These are phyloP conservation scores for Synchiropus splendidus DNA, from an alignment of 2,113 vertebrate genomes.

Conservation along the genomic window DNA sequence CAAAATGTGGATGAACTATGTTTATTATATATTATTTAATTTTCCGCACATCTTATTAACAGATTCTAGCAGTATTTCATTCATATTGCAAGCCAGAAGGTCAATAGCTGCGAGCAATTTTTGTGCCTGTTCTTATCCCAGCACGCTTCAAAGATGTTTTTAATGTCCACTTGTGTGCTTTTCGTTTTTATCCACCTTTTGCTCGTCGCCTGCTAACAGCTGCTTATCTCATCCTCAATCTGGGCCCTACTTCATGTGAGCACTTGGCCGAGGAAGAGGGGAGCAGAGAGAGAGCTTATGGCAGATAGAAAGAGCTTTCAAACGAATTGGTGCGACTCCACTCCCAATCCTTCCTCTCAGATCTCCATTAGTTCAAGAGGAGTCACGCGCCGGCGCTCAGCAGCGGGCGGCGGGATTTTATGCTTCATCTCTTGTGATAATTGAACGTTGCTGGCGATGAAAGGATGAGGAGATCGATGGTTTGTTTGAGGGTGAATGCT, in stretches of 20 bases:
- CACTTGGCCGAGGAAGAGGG: constrained; percentile 3
- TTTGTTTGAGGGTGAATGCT: too few relatives aligned
- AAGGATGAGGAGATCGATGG: constrained; percentile 1
- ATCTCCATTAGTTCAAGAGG: constrained; percentile 25
- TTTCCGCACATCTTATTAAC: too few relatives aligned
- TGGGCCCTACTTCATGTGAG: constrained; percentile 7
- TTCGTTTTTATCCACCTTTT: not conserved
- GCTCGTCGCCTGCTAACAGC: too few relatives aligned
- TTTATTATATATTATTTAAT: too few relatives aligned
- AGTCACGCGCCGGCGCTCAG: constrained; percentile 12
- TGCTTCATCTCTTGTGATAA: constrained; percentile 37
- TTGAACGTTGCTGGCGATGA: too few relatives aligned
- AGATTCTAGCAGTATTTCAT: too few relatives aligned
- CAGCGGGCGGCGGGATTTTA: too few relatives aligned
- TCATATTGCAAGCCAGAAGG: too few relatives aligned
- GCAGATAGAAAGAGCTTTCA: constrained; percentile 18
- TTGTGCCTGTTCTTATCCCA: too few relatives aligned
- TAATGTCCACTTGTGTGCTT: not conserved
- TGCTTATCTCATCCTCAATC: constrained; percentile 12
- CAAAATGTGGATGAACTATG: too few relatives aligned
- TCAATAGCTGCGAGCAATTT: too few relatives aligned
- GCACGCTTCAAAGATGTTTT: not conserved
- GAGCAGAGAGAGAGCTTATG: constrained; percentile 5
- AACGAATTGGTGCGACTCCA: constrained; percentile 15
- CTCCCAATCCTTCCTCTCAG: constrained; percentile 17